Evolutionary conservation across 1,140 invertebrate genomes (phyloP).

Genomic region (Latrodectus geometricus): DNA sequence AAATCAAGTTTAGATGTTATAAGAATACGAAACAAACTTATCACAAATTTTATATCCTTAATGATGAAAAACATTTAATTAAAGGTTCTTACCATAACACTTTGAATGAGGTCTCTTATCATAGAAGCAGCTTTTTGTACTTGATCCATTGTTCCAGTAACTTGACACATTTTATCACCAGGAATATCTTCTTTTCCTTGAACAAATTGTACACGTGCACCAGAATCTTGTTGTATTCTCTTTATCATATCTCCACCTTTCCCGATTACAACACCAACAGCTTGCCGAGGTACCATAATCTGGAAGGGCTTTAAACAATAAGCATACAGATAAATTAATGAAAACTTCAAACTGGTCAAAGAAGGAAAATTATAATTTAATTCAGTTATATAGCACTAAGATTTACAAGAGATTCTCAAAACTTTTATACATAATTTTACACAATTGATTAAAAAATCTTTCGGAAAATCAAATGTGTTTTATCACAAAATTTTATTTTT

Average conservation of each 20-base stretch:
- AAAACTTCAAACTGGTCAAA: too few species aligned
- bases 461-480: too few species aligned
- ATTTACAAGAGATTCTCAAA: too few species aligned
- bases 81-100: conserved; percentile 75
- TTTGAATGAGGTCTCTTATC: conserved; percentile 90
- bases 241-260: conserved; percentile 98
- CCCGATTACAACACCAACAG: conserved; percentile 95
- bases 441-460: too few species aligned
- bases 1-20: background rate
- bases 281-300: conserved; percentile 95
- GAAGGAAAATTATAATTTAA: too few species aligned
- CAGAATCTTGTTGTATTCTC: conserved; percentile 91
- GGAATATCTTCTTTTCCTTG: conserved; percentile 81
- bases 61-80: background rate
- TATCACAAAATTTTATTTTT: too few species aligned
- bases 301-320: conserved; percentile 71
- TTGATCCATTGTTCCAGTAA: conserved; percentile 87
- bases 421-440: too few species aligned
- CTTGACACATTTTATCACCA: conserved; percentile 85
- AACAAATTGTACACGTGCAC: conserved; percentile 89
- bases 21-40: background rate
- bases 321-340: background rate
- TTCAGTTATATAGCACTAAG: too few species aligned
- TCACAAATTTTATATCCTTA: background rate
- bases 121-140: conserved; percentile 87